Evolutionary conservation across 2,113 vertebrate species (phyloP), one percentile per base, ranked within the genome.

Genomic region (Gymnobelideus leadbeateri): DNA sequence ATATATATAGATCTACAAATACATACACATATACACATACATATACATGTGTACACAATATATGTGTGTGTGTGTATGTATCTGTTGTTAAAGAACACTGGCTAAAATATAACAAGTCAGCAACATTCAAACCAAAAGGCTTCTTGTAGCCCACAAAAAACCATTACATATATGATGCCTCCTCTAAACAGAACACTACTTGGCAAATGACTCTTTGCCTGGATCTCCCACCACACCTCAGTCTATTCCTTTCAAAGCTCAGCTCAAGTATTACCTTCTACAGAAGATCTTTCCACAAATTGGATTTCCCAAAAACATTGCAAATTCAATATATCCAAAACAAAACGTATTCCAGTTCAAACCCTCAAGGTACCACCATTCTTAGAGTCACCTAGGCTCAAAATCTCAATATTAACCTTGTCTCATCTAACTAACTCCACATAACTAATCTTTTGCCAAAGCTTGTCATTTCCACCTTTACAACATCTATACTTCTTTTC

Each of bases 261-360:
- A 84, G 37, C 1, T 84, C 68, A 77, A 77, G 16, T n/a, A 43
- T 8, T 5, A 77, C 37, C n/a, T 77, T 77, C 5, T 77, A 21
- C 1, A 21, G 37, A 77, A 43, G 6, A 16, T 43, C 16, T 77
- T 77, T 43, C 37, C 31, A 49, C 47, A 49, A 49, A 49, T 49
- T 49, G n/a, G 19, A 31, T 91, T 12, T 91, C 3, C 90, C 92
- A 93, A 94, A 96, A 31, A 24, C 28, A 92, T 55, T 52, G 90
- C 84, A 84, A 91, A 84, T 55, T 91, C 68, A 94, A 68, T 24
- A 90, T 55, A 61, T 52, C 31, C 91, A 90, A 89, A 91, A 51
- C 37, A 53, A 90, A 95, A 90, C 51, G 9, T 54, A 92, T 23
- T 6, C 21, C 14, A 91, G 90, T 46, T 2, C 37, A 0, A n/a